Base-by-base conservation (phyloP, 2,113 vertebrate genomes). In the Corythaeola cristata region DNA sequence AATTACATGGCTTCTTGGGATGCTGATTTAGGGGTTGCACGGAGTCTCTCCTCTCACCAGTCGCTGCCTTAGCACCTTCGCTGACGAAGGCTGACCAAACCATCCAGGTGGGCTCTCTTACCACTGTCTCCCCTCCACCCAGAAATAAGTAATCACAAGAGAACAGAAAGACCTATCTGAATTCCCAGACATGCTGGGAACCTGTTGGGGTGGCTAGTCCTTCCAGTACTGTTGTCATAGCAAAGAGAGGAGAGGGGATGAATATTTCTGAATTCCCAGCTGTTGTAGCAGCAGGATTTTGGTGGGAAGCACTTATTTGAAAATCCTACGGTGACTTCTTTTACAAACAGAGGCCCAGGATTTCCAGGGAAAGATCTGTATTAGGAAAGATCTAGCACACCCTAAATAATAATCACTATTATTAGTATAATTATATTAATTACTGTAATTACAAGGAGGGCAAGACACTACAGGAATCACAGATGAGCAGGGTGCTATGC, bases 401-500 rank as follows among this genome's bases (percentile, higher is more conserved):
- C 89, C 89, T 91, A 87, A 95, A 94, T 90, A 88, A 96, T 87
- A 80, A 96, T 96, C 15, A 96, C 92, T 87, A 97, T 81, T 92
- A 95, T 62, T 95, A 95, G 68, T 3, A 15, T 88, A 93, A 96
- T 89, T 85, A 95, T 52, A 92, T 94, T 95, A 92, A 96, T 91
- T 89, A 92, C 89, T 87, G 68, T 92, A 96, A 96, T 96, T 92
- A 96, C 49, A 55, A 89, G 88, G 59, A 93, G 94, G 96, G 95
- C 82, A 87, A 91, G 92, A 63, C 85, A 64, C 95, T 71, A 66
- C 60, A 88, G 78, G 95, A 96, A 96, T 95, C 79, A 55, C 33
- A 74, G 91, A 96, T 91, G 95, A 95, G 90, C 16, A 45, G 95
- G 89, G 67, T 75, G 89, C 75, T 32, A 2, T 12, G 37, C 17